Evolutionary conservation across 2,113 vertebrate species (phyloP), one percentile per base, ranked within the genome.

Genomic region (Dicentrarchus labrax): DNA sequence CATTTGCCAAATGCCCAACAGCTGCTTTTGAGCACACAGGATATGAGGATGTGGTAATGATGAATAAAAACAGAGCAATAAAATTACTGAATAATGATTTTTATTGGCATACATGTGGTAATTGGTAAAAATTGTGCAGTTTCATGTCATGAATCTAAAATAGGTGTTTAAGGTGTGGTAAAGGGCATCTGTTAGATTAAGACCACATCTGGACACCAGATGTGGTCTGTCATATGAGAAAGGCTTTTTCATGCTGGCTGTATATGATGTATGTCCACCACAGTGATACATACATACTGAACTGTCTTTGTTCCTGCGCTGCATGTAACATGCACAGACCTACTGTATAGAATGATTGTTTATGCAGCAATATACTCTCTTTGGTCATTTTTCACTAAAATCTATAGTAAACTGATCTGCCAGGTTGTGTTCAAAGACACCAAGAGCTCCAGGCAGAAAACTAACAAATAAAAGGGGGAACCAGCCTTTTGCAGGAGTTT

Each of bases 121-220:
- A 86, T 68, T 76, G 47, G 71, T 68, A 19, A 64, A 71, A 41
- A 68, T 7, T 59, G 60, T 59, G 60, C 21, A 66, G 68, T 57
- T 84, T 76, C 16, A 79, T 67, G 38, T 70, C 38, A 16, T 76
- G 13, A 74, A 83, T 78, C 50, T 81, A 72, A 84, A 89, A 83
- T 60, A 47, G 50, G 66, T 85, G 72, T 83, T 88, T 66, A 81
- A 77, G 73, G 76, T 76, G 79, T 70, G 41, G 36, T 72, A 22
- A 79, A 69, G 36, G 24, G 60, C 61, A 82, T 86, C 64, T 87
- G 69, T 72, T 73, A 57, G 36, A 76, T 76, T n/a, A 66, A 56
- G 73, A 45, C 16, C 75, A 84, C 82, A 90, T 81, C 76, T 89
- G 90, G 83, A 62, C 16, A 17, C 83, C 90, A 93, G 72, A 86